phyloP scores from a whole-genome alignment of 2,797 vertebrate species.

The Gymnocypris eckloni region DNA sequence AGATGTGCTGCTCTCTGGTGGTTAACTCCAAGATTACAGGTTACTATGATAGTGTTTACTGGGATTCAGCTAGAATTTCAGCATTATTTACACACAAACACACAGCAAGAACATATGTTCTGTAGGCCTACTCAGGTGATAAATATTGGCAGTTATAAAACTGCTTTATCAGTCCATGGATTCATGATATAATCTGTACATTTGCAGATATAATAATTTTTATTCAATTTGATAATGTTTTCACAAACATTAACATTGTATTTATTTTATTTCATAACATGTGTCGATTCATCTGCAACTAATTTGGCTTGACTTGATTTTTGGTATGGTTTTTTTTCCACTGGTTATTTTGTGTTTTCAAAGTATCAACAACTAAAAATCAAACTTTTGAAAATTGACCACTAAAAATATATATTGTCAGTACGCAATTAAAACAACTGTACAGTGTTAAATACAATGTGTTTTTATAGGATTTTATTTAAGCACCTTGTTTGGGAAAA shows the following conservation, averaged over 20 bases:
- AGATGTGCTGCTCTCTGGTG: conserved; percentile 32
- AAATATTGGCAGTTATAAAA: background rate
- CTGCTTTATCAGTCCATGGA: background rate
- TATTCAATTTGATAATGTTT: background rate
- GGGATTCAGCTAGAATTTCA: background rate
- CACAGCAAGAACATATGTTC: background rate
- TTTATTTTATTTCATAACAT: background rate
- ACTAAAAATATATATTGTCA: background rate
- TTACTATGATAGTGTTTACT: background rate
- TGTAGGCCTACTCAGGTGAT: background rate
- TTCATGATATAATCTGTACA: background rate
- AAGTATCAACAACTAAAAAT: background rate
- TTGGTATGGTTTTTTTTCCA: background rate
- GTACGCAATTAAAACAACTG: too few species aligned
- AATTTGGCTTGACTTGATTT: background rate
- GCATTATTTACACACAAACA: background rate
- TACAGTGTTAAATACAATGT: background rate
- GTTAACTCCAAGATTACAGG: background rate
- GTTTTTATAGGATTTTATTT: background rate
- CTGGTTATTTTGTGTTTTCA: background rate
- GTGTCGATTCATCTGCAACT: background rate
- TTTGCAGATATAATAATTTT: background rate
- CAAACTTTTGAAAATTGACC: background rate
- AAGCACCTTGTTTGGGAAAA: background rate
- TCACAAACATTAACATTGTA: background rate